Base-by-base conservation (phyloP, 2,888 invertebrate species). In the Anodontia alba region DNA sequence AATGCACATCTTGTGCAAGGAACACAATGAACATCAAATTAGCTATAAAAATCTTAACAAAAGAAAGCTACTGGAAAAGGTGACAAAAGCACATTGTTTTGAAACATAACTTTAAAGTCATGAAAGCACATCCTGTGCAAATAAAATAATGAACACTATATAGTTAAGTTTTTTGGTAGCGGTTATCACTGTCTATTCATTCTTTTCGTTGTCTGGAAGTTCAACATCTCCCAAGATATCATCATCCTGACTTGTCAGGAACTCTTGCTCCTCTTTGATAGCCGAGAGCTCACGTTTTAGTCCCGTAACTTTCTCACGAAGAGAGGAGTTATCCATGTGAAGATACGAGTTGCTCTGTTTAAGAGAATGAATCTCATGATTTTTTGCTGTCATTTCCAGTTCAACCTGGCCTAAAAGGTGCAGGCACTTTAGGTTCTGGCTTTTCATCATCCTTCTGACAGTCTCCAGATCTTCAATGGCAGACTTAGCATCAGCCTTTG, bases 371-470 rank as follows among this genome's bases (percentile, higher is more conserved):
- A 54, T 54, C 26, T 54, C 26, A 8, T 54, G 54, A 54, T n/a
- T 54, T 26, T 54, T 54, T 54, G 54, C 54, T 54, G 54, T 23
- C 54, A 54, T 54, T n/a, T 54, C 26, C 26, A 26, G 7, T 54
- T 54, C 26, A n/a, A 54, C 54, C 54, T 26, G n/a, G 26, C 26
- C 54, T 54, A 54, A 8, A 54, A 54, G 54, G 54, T 54, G 54
- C 54, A 54, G 54, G 54, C 54, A 54, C 26, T 54, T 54, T 26
- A 54, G 26, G 54, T 54, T 54, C 54, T 54, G 54, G 26, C 54
- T 54, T 54, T 54, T 54, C 54, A 54, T n/a, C 54, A 23, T n/a
- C 26, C 54, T 54, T 8, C 54, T n/a, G 23, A 54, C 54, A 23
- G 7, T 54, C 54, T 54, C 54, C 54, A 54, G 54, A 26, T 54